Conservation (phyloP, 30 jellyfish, hydroid and myxozoan species). For the Aurelia sp. region DNA sequence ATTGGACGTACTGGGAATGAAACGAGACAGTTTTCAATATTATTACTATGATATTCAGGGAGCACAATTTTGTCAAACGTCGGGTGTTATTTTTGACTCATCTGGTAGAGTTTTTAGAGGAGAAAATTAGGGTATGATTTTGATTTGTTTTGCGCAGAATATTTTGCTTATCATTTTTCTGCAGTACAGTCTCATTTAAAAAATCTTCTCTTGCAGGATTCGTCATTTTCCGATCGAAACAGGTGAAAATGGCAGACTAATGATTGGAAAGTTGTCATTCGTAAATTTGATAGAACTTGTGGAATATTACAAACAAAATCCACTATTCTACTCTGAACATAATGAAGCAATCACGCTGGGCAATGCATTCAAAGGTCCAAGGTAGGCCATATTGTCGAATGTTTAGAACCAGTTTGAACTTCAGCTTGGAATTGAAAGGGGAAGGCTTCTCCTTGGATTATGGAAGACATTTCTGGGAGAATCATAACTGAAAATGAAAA, state of each 20-base stretch:
- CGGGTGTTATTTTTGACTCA: no score
- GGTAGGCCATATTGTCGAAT: neutral
- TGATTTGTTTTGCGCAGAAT: no score
- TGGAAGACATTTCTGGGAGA: neutral
- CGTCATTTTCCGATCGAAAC: slow-evolving; percentile 98
- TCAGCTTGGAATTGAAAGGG: no score
- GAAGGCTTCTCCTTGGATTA: no score
- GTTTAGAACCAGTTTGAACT: neutral
- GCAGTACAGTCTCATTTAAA: no score
- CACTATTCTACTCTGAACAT: slow-evolving; percentile 95
- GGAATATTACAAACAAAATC: slow-evolving; percentile 83
- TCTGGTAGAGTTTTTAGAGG: no score
- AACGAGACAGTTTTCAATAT: no score
- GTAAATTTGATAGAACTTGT: slow-evolving; percentile 90
- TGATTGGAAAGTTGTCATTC: slow-evolving; percentile 87
- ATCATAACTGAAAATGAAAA: neutral
- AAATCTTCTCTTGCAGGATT: slow-evolving; percentile 53
- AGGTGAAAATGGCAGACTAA: slow-evolving; percentile 48
- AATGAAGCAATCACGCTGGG: slow-evolving; percentile 97
- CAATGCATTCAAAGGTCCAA: slow-evolving; percentile 38
- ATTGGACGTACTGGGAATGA: no score
- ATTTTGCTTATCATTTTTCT: no score
- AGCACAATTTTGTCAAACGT: no score
- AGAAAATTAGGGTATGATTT: no score
- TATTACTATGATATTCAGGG: no score